Evolutionary conservation across 1,140 invertebrate genomes (phyloP), one percentile per base, ranked within the genome.

Genomic region (Pteromalus puparum): DNA sequence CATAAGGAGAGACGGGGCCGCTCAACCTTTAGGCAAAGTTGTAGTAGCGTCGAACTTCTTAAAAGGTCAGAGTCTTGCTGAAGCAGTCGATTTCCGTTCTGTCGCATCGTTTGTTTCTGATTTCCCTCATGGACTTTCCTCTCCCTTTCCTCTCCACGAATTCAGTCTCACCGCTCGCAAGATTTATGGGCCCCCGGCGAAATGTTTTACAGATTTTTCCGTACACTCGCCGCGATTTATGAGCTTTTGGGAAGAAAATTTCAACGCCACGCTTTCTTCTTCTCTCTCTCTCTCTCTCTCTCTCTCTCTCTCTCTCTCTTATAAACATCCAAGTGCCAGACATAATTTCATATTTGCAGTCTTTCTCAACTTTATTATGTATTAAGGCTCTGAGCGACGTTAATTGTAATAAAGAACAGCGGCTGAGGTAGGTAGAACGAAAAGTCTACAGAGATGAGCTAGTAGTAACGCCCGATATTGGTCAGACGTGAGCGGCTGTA

Each of bases 1-100:
- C 87, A 87, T 87, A 87, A 87, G 74, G 84, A 53, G 38, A 9
- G 81, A n/a, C n/a, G n/a, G n/a, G n/a, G n/a, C n/a, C n/a, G n/a
- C n/a, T n/a, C n/a, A n/a, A n/a, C n/a, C n/a, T n/a, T n/a, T n/a
- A n/a, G n/a, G n/a, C n/a, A 77, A 53, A 30, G 18, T 72, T 34
- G 53, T 24, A 38, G 65, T 21, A 9, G 26, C 38, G 53, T 53
- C 61, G 3, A 84, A 79, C 76, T 84, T 84, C 79, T 74, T 61
- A 38, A 79, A 84, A 84, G 68, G 82, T 84, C 76, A 79, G 67
- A 70, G 21, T 53, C 38, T 46, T 10, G 67, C 10, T 76, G 5
- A 42, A 42, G 21, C 46, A 28, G 73, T 76, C 73, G 81, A 82
- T 68, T 67, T 65, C 73, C 80, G n/a, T 46, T 46, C 10, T 28